phyloP scores from a whole-genome alignment of 2,888 invertebrate species.

The Netelia inedita region DNA sequence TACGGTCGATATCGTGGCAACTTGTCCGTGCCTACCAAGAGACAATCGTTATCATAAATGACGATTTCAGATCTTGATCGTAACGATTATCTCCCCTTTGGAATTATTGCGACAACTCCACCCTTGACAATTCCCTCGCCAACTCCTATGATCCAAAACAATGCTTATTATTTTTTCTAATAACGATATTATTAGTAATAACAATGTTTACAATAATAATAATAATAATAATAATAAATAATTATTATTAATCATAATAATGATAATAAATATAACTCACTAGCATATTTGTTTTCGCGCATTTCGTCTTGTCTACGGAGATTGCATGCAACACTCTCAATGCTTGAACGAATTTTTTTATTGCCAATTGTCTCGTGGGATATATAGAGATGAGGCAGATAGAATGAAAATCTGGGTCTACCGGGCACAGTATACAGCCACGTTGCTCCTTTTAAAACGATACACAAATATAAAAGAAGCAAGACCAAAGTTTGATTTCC shows the following conservation, averaged over 20 bases:
- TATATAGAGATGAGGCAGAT: constrained; percentile 71
- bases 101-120: neutral
- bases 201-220: neutral
- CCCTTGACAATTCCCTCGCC: constrained; percentile 31
- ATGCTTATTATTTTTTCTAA: neutral
- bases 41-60: neutral
- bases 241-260: neutral
- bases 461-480: constrained; percentile 27
- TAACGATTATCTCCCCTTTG: neutral
- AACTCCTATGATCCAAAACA: constrained; percentile 31
- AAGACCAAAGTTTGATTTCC: constrained; percentile 8
- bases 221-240: neutral
- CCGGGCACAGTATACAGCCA: constrained; percentile 74
- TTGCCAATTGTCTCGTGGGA: constrained; percentile 63
- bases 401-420: constrained; percentile 66
- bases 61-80: neutral
- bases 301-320: constrained; percentile 35
- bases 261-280: constrained; percentile 7
- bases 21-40: neutral
- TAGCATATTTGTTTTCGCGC: constrained; percentile 40
- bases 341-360: constrained; percentile 68
- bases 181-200: neutral
- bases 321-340: constrained; percentile 63
- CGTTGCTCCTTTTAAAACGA: constrained; percentile 69
- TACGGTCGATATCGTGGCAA: constrained; percentile 1